Conservation (phyloP, 2,888 invertebrate genomes). For the Synanthedon formicaeformis region DNA sequence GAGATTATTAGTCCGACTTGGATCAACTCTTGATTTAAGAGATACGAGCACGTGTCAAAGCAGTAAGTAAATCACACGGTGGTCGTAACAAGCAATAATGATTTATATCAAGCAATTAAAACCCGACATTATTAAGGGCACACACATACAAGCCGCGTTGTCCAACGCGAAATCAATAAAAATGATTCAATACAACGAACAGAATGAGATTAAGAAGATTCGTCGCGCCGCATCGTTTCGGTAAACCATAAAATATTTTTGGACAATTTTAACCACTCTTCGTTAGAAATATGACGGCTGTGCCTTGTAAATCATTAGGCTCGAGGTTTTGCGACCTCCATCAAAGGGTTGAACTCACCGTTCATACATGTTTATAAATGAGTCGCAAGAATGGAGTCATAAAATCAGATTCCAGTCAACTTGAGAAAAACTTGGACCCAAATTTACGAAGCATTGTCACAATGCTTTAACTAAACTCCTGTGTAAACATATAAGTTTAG, state of each 20-base stretch:
- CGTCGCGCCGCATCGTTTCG: slow-evolving; percentile 33
- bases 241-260: slow-evolving; percentile 55
- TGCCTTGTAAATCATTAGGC: slow-evolving; percentile 49
- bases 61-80: slow-evolving; percentile 58
- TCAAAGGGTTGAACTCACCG: slow-evolving; percentile 21
- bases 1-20: slow-evolving; percentile 27
- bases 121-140: slow-evolving; percentile 41
- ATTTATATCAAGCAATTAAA: slow-evolving; percentile 68
- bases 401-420: slow-evolving; percentile 32
- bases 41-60: slow-evolving; percentile 50
- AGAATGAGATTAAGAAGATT: slow-evolving; percentile 58
- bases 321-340: slow-evolving; percentile 54
- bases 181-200: slow-evolving; percentile 22
- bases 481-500: slow-evolving; percentile 35
- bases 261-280: slow-evolving; percentile 42
- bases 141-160: slow-evolving; percentile 14
- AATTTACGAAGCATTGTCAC: slow-evolving; percentile 58
- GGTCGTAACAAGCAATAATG: slow-evolving; percentile 57
- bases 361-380: not conserved
- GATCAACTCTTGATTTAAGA: slow-evolving; percentile 44
- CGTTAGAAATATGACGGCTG: slow-evolving; percentile 43
- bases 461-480: slow-evolving; percentile 41
- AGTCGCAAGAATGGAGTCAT: slow-evolving; percentile 48
- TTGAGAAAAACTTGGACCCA: slow-evolving; percentile 20
- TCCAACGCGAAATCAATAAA: slow-evolving; percentile 17